Conservation (phyloP, 1,140 invertebrate genomes). For the Drosophila sucinea region DNA sequence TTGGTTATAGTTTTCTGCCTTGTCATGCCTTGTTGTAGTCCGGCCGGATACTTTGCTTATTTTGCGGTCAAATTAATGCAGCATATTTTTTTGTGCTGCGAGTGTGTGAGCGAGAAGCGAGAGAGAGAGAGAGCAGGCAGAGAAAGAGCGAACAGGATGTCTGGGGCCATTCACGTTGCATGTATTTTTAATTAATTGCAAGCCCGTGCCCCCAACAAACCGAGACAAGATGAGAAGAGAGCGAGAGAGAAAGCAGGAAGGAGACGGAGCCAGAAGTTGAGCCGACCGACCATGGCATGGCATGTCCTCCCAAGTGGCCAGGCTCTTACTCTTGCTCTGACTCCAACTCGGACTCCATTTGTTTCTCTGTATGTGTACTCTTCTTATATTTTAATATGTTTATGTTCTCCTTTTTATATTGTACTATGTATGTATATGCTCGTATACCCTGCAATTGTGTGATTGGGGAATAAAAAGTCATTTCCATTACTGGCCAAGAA, state of each 20-base stretch:
- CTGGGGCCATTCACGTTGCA: slow-evolving; percentile 66
- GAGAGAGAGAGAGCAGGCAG: not conserved
- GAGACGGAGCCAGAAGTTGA: slow-evolving; percentile 19
- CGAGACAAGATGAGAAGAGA: slow-evolving; percentile 14
- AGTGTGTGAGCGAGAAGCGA: slow-evolving; percentile 9
- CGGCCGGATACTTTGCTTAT: slow-evolving; percentile 47
- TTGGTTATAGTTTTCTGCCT: slow-evolving; percentile 14
- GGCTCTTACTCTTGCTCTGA: slow-evolving; percentile 1
- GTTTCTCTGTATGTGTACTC: slow-evolving; percentile 3
- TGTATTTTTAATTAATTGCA: slow-evolving; percentile 81
- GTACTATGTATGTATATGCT: slow-evolving; percentile 3
- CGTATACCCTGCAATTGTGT: slow-evolving; percentile 2
- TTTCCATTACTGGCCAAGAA: slow-evolving; percentile 6
- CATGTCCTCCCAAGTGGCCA: slow-evolving; percentile 54
- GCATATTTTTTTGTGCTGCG: slow-evolving; percentile 38
- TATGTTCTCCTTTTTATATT: slow-evolving; percentile 30
- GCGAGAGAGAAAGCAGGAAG: not conserved
- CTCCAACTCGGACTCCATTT: not conserved
- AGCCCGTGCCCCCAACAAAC: slow-evolving; percentile 30
- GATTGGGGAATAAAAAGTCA: slow-evolving; percentile 13
- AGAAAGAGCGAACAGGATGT: slow-evolving; percentile 42
- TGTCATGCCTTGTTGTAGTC: slow-evolving; percentile 24
- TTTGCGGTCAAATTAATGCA: slow-evolving; percentile 70
- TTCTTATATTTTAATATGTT: slow-evolving; percentile 42
- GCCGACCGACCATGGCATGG: slow-evolving; percentile 35